phyloP scores from a whole-genome alignment of 2,113 vertebrate species.

The Phalacrocorax aristotelis region DNA sequence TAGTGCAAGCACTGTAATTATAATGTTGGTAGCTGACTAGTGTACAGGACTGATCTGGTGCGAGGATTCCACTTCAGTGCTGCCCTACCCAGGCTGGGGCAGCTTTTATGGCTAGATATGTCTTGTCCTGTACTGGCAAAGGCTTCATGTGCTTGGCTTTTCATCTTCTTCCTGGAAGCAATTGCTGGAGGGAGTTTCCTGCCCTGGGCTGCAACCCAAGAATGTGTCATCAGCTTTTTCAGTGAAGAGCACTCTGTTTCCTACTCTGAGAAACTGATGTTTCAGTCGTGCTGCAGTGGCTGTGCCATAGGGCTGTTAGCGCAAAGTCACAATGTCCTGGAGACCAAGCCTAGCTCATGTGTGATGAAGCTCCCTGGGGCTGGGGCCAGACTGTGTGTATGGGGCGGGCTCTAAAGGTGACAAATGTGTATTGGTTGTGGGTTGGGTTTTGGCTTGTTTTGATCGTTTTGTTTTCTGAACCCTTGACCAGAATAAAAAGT shows the following conservation, averaged over 20 bases:
- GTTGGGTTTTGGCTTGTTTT: background rate
- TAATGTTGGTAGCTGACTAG: background rate
- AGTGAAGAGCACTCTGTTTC: background rate
- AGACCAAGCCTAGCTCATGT: background rate
- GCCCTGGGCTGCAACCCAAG: background rate
- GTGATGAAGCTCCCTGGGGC: background rate
- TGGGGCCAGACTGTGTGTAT: background rate
- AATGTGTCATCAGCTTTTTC: background rate
- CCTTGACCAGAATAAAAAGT: slow-evolving; percentile 42
- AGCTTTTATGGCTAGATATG: background rate
- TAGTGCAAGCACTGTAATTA: background rate
- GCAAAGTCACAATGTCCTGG: fast-evolving
- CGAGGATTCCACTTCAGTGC: background rate
- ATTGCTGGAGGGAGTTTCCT: background rate
- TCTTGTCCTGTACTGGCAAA: background rate
- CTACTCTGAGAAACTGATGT: background rate
- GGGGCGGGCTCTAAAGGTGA: background rate
- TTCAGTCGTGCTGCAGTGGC: fast-evolving
- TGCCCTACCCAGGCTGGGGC: background rate
- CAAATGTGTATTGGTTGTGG: background rate
- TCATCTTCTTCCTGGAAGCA: background rate
- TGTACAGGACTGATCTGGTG: background rate
- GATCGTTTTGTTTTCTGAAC: background rate
- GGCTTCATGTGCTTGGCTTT: background rate
- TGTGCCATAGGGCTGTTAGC: fast-evolving